Percentiles rank a stretch among this genome's conserved stretches.
These are phyloP conservation scores for Andrena praecox DNA, from an alignment of 2,888 invertebrate species.

Conservation along the genomic window DNA sequence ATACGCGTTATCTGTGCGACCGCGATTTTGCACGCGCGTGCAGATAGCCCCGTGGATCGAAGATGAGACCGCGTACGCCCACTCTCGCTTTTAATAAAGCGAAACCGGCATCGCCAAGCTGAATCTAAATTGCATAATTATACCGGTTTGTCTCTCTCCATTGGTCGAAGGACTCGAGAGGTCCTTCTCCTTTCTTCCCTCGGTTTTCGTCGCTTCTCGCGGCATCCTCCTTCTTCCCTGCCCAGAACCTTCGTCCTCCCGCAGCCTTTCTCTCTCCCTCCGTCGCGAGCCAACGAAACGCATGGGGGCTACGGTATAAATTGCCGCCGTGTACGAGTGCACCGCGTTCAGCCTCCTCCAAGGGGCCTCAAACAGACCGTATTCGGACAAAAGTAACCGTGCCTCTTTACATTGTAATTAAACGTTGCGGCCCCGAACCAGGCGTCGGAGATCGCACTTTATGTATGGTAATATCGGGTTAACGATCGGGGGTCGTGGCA, in stretches of 20 bases:
- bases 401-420: slow-evolving; percentile 44
- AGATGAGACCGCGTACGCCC: slow-evolving; percentile 71
- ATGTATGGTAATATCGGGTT: slow-evolving; percentile 51
- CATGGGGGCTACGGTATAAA: slow-evolving; percentile 61
- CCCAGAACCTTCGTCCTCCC: slow-evolving; percentile 32
- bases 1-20: slow-evolving; percentile 45
- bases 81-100: slow-evolving; percentile 82
- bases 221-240: slow-evolving; percentile 12
- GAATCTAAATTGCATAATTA: slow-evolving; percentile 83
- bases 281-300: neutral
- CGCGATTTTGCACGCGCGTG: slow-evolving; percentile 21
- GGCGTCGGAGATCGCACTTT: slow-evolving; percentile 30
- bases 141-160: slow-evolving; percentile 72
- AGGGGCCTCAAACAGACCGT: slow-evolving; percentile 32
- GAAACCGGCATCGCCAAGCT: slow-evolving; percentile 81
- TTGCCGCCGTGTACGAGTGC: slow-evolving; percentile 38
- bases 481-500: slow-evolving; percentile 33
- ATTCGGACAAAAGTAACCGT: slow-evolving; percentile 32
- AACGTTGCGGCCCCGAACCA: slow-evolving; percentile 24
- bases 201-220: slow-evolving; percentile 17
- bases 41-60: slow-evolving; percentile 40
- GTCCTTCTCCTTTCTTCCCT: slow-evolving; percentile 19
- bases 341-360: slow-evolving; percentile 16
- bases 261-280: slow-evolving; percentile 9
- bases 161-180: slow-evolving; percentile 21